Base-by-base conservation (phyloP, 2,113 vertebrate genomes). In the Silurus glanis region DNA sequence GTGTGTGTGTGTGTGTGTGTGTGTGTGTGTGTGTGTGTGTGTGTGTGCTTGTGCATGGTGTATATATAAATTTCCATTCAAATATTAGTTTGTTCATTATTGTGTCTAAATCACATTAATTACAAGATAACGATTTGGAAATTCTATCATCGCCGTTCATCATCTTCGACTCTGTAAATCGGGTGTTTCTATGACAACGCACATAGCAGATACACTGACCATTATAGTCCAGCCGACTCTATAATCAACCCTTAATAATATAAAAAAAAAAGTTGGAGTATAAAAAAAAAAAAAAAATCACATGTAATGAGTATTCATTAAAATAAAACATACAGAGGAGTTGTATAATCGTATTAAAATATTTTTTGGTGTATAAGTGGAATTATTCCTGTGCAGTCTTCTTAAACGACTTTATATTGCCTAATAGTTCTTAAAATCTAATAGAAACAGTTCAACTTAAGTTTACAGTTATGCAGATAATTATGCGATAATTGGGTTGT, bases 51-150 rank as follows among this genome's bases (percentile, higher is more conserved):
- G 17, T 61, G 78, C 47, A 17, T 23, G 25, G 4, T 28, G 78
- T 45, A 12, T 19, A 45, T 59, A 58, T 37, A 37, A 37, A 37
- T 79, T 53, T 79, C 25, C 28, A 37, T 59, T 9, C 25, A 80
- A 80, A 80, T 80, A 59, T 45, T 19, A 59, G 17, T 23, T 59
- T 80, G 56, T 80, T 80, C 56, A 13, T 80, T 59, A 59, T 12
- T 80, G 56, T 45, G 56, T 80, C 78, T 80, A 37, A 80, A 80
- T 80, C 56, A 58, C 76, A 61, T 80, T 80, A 80, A 59, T 80
- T 80, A 80, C 28, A 80, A 56, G 37, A 80, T 61, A 61, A 45
- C 5, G 13, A 80, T 28, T 80, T 16, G 2, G 56, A 80, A n/a
- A 80, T 80, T 80, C 25, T 61, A 59, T 80, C 55, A 80, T 55